Conservation (phyloP, 2,797 vertebrate genomes). For the Lagocephalus sceleratus region DNA sequence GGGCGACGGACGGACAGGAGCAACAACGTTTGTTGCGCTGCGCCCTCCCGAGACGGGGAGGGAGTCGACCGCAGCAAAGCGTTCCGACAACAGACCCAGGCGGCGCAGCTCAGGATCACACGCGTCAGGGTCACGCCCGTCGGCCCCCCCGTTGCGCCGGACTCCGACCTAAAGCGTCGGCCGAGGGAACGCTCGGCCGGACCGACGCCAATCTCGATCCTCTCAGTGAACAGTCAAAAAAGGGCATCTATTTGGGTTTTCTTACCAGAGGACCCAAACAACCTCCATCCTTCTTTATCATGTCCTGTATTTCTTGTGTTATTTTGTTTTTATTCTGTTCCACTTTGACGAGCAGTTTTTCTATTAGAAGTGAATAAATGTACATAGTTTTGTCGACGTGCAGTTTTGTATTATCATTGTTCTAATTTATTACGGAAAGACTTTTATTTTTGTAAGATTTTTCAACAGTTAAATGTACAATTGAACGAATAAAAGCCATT, state of each 20-base stretch:
- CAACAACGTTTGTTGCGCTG: conserved; percentile 15
- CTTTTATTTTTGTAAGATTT: conserved; percentile 62
- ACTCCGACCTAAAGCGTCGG: conserved; percentile 14
- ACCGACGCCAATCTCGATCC: conserved; percentile 5
- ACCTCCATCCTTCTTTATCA: conserved; percentile 7
- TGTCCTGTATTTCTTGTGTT: conserved; percentile 38
- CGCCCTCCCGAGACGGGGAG: conserved; percentile 21
- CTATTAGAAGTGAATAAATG: not conserved
- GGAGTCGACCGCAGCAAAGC: conserved; percentile 12
- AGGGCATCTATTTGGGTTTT: not conserved
- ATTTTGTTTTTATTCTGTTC: conserved; percentile 26
- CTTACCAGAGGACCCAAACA: conserved; percentile 10
- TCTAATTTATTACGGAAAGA: conserved; percentile 59
- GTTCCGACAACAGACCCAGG: conserved; percentile 7
- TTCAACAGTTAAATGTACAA: conserved; percentile 39
- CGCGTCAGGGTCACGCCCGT: conserved; percentile 23
- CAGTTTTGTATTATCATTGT: conserved; percentile 29
- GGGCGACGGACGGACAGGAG: conserved; percentile 16
- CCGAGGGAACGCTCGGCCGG: conserved; percentile 15
- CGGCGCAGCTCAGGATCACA: too few relatives aligned
- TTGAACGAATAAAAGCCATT: conserved; percentile 32
- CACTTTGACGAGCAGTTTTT: not conserved
- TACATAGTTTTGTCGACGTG: conserved; percentile 10
- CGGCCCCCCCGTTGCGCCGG: conserved; percentile 16
- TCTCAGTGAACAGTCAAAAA: conserved; percentile 14